These are phyloP conservation scores for Ennomos erosarius DNA, from an alignment of 2,888 invertebrate genomes.

Conservation along the genomic window DNA sequence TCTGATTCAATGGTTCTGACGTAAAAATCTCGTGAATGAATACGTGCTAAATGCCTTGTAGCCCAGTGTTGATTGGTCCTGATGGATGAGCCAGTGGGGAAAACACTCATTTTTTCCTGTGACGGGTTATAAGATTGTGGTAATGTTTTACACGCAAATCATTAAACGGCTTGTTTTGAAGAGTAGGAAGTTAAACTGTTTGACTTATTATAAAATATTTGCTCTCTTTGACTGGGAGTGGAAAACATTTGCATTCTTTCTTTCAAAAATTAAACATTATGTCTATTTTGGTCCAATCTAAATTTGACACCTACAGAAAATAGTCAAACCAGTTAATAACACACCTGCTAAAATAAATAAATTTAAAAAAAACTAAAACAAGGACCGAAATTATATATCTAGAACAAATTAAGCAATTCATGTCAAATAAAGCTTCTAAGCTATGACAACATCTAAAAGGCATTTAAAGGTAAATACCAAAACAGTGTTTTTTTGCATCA, in stretches of 20 bases:
- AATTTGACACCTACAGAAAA: too few relatives aligned
- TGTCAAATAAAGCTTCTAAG: slow-evolving; percentile 17
- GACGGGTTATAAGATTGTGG: too few relatives aligned
- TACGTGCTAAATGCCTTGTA: slow-evolving; percentile 47
- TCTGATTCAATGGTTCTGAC: slow-evolving; percentile 41
- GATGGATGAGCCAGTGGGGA: slow-evolving; percentile 12
- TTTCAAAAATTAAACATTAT: too few relatives aligned
- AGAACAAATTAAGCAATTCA: slow-evolving; percentile 12
- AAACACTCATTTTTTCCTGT: slow-evolving; percentile 18
- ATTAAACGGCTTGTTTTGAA: too few relatives aligned
- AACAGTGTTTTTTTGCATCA: slow-evolving; percentile 16
- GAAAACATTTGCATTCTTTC: too few relatives aligned
- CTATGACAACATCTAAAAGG: slow-evolving; percentile 23
- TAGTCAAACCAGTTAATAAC: too few relatives aligned
- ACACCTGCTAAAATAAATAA: too few relatives aligned
- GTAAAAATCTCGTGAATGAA: slow-evolving; percentile 67
- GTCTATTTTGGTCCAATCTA: too few relatives aligned
- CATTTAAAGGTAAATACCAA: slow-evolving; percentile 26
- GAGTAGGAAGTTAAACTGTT: too few relatives aligned
- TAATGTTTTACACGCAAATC: too few relatives aligned
- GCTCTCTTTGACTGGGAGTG: too few relatives aligned
- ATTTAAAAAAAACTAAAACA: not conserved
- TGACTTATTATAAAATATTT: too few relatives aligned
- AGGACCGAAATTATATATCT: slow-evolving; percentile 15
- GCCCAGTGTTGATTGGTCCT: not conserved